Evolutionary conservation across 2,113 vertebrate species (phyloP).

Genomic region (Hiodon tergisus): DNA sequence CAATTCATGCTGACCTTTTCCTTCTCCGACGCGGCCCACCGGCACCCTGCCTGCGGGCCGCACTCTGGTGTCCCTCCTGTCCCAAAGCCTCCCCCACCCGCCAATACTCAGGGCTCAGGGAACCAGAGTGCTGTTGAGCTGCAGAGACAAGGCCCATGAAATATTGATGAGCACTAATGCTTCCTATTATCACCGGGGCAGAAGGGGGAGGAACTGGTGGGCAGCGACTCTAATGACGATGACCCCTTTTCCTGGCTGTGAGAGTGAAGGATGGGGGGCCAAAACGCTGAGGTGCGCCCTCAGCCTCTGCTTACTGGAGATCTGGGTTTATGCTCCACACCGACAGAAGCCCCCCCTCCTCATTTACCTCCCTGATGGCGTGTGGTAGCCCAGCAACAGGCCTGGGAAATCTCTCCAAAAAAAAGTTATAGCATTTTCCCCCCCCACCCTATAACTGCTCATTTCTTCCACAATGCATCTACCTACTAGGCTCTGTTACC

Average conservation of each 20-base stretch:
- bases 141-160: slow-evolving; percentile 12
- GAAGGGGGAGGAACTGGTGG: background rate
- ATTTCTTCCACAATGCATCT: too few relatives aligned
- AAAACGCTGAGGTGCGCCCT: too few relatives aligned
- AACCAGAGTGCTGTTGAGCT: background rate
- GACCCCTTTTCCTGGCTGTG: background rate
- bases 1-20: slow-evolving; percentile 73
- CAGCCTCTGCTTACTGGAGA: too few relatives aligned
- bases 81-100: background rate
- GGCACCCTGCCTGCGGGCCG: background rate
- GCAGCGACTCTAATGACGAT: background rate
- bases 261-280: background rate
- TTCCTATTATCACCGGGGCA: background rate
- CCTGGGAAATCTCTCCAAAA: too few relatives aligned
- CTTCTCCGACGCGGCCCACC: slow-evolving; percentile 11
- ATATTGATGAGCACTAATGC: slow-evolving; percentile 22
- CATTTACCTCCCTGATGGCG: too few relatives aligned
- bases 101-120: background rate
- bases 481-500: too few relatives aligned
- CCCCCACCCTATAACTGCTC: too few relatives aligned
- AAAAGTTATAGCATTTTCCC: too few relatives aligned
- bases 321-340: too few relatives aligned
- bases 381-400: too few relatives aligned
- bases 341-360: too few relatives aligned
- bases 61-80: background rate